These are phyloP conservation scores for Lynx canadensis DNA, from an alignment of 2,113 vertebrate species.

Conservation along the genomic window DNA sequence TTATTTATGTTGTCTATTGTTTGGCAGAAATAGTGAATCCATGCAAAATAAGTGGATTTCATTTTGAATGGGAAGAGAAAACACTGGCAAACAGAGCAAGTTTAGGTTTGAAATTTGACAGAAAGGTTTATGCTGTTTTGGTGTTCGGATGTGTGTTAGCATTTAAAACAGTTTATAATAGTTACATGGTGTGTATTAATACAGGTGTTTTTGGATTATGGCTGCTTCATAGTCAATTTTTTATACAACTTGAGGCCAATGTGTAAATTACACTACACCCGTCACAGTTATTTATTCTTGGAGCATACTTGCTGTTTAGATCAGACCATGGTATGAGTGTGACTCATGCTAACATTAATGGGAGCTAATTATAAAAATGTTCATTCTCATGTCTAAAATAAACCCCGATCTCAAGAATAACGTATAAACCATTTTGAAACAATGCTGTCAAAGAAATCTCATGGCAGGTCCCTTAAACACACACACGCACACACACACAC, in stretches of 20 bases:
- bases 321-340: slow-evolving; percentile 25
- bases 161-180: slow-evolving; percentile 71
- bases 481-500: not conserved
- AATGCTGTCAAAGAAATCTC: slow-evolving; percentile 38
- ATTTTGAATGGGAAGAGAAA: slow-evolving; percentile 62
- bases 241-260: slow-evolving; percentile 56
- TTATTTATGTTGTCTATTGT: slow-evolving; percentile 46
- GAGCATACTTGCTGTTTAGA: slow-evolving; percentile 47
- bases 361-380: slow-evolving; percentile 61
- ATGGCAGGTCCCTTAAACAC: not conserved
- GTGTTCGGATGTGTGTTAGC: slow-evolving; percentile 38
- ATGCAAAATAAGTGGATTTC: slow-evolving; percentile 31
- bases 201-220: slow-evolving; percentile 59
- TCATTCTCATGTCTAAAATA: slow-evolving; percentile 59
- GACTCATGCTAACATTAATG: slow-evolving; percentile 65
- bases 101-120: slow-evolving; percentile 64
- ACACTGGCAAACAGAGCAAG: slow-evolving; percentile 61
- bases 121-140: slow-evolving; percentile 55
- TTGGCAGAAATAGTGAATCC: slow-evolving; percentile 46
- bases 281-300: slow-evolving; percentile 64
- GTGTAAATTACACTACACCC: slow-evolving; percentile 54
- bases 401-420: slow-evolving; percentile 49
- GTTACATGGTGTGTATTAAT: slow-evolving; percentile 60
- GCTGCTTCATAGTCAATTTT: slow-evolving; percentile 42
- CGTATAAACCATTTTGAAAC: slow-evolving; percentile 56